Percentiles rank a stretch among this genome's conserved stretches.
Evolutionary conservation across 2,888 invertebrate species (phyloP).

Genomic region (Tetragonisca angustula): DNA sequence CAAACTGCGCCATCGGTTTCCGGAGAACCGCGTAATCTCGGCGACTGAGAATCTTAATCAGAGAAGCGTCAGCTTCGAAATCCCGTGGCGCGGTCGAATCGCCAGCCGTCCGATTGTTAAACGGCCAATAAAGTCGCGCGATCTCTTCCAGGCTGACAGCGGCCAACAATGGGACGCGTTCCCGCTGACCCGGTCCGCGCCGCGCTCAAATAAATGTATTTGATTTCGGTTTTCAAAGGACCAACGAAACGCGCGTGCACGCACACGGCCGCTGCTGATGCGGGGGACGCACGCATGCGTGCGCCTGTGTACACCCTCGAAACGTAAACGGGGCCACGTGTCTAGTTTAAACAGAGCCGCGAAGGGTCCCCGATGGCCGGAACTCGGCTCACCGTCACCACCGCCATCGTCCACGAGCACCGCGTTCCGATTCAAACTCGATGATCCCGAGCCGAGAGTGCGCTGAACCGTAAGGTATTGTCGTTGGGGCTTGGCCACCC

Average conservation of each 20-base stretch:
- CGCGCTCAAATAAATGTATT: conserved; percentile 77
- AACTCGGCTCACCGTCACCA: conserved; percentile 46
- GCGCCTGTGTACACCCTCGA: conserved; percentile 49
- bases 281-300: conserved; percentile 48
- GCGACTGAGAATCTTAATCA: conserved; percentile 63
- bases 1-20: background rate
- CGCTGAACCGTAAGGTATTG: conserved; percentile 80
- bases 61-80: conserved; percentile 56
- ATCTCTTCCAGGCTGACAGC: conserved; percentile 73
- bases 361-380: conserved; percentile 36
- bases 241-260: conserved; percentile 45
- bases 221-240: conserved; percentile 82
- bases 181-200: conserved; percentile 51
- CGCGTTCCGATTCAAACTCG: conserved; percentile 65
- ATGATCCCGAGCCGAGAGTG: conserved; percentile 72
- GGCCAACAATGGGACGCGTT: conserved; percentile 66
- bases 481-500: conserved; percentile 66
- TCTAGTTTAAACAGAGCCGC: conserved; percentile 80
- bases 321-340: conserved; percentile 82
- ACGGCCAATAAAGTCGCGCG: conserved; percentile 76
- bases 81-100: conserved; percentile 31
- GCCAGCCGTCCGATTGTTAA: conserved; percentile 57
- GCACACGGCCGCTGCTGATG: conserved; percentile 59
- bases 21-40: conserved; percentile 34
- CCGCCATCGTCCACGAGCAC: conserved; percentile 31